phyloP scores from a whole-genome alignment of 2,797 vertebrate genomes.

The Fundulus diaphanus region DNA sequence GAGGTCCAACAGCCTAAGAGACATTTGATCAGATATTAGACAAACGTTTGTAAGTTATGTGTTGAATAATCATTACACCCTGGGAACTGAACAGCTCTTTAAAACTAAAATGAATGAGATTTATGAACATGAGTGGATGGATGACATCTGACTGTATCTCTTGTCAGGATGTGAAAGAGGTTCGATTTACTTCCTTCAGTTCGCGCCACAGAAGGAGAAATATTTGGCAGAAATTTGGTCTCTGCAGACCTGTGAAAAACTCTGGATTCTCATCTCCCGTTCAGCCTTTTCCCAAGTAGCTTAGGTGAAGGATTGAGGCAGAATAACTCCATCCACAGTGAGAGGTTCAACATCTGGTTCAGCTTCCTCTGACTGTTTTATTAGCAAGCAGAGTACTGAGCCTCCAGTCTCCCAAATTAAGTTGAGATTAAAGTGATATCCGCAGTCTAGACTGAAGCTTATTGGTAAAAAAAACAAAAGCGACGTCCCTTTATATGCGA shows the following conservation, averaged over 20 bases:
- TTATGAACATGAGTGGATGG: too few relatives aligned
- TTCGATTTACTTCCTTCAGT: constrained; percentile 3
- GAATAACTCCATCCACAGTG: not conserved
- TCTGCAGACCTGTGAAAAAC: not conserved
- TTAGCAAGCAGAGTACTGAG: not conserved
- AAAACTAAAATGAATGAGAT: not conserved
- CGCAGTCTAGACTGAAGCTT: not conserved
- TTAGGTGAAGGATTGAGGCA: not conserved
- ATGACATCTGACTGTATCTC: too few relatives aligned
- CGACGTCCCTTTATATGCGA: not conserved
- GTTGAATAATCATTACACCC: not conserved
- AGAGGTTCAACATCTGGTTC: not conserved
- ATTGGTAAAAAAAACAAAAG: not conserved
- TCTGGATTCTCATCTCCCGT: constrained; percentile 2
- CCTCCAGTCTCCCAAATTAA: not conserved
- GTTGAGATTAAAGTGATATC: not conserved
- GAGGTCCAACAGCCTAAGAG: too few relatives aligned
- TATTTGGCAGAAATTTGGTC: not conserved
- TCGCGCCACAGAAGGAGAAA: constrained; percentile 5
- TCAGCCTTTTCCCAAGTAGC: not conserved
- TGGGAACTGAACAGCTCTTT: not conserved
- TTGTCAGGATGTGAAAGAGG: not conserved
- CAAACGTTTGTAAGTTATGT: not conserved
- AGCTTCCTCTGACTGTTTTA: not conserved
- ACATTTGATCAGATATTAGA: too few relatives aligned